Evolutionary conservation across 2,113 vertebrate species (phyloP).

Genomic region (Hippopotamus amphibius): DNA sequence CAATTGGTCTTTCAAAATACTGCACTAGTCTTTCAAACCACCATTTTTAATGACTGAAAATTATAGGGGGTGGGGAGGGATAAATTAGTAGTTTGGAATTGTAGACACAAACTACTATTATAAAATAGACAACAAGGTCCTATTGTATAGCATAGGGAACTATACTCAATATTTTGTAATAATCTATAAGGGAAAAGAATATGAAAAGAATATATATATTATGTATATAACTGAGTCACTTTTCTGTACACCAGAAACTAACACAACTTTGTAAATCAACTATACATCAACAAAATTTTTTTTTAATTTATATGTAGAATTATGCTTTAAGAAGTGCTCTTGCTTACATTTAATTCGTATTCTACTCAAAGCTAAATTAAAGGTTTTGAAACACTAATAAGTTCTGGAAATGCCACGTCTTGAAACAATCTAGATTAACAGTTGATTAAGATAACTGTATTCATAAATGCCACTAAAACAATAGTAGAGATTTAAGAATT

Average conservation of each 20-base stretch:
- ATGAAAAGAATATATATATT: neutral
- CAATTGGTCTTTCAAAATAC: slow-evolving; percentile 1
- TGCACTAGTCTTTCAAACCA: neutral
- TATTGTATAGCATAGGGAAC: neutral
- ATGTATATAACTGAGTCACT: too few species aligned
- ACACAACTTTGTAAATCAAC: too few species aligned
- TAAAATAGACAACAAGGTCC: neutral
- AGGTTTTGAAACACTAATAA: slow-evolving; percentile 25
- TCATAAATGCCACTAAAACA: slow-evolving; percentile 46
- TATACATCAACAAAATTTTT: too few species aligned
- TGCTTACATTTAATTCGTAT: slow-evolving; percentile 37
- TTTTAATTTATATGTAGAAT: slow-evolving; percentile 2
- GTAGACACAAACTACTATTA: neutral
- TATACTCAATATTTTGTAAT: neutral
- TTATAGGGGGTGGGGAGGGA: neutral
- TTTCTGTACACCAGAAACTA: too few species aligned
- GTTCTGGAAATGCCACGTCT: slow-evolving; percentile 20
- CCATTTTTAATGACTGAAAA: slow-evolving; percentile 34
- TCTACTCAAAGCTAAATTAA: slow-evolving; percentile 55
- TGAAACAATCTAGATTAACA: slow-evolving; percentile 48
- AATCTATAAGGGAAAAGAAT: neutral
- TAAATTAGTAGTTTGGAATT: neutral
- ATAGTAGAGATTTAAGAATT: neutral
- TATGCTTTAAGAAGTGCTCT: slow-evolving; percentile 13
- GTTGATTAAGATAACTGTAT: slow-evolving; percentile 6